Evolutionary conservation across 2,113 vertebrate species (phyloP), one percentile per base, ranked within the genome.

Genomic region (Spheniscus mendiculus): DNA sequence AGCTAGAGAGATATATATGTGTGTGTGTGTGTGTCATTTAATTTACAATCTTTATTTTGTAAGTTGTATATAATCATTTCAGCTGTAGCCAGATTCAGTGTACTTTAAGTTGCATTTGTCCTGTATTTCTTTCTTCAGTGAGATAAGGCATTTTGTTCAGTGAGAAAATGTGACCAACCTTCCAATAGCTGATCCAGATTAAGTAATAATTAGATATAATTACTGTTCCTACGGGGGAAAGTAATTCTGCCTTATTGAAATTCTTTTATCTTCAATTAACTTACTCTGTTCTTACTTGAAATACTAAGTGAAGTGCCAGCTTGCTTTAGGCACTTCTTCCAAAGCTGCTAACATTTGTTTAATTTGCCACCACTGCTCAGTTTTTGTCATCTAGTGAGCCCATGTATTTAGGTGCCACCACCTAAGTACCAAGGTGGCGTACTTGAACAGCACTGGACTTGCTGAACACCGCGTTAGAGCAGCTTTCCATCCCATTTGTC

Each of bases 141-240:
- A 84, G 74, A 79, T 87, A 70, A 88, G 30, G 15, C 45, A 19
- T 93, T 96, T 90, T 90, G 67, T 79, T 92, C 73, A 73, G 34
- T 82, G 66, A 89, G n/a, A 73, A 90, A 87, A 70, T 80, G 62
- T 56, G 70, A 87, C 89, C 58, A 76, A 90, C 63, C 44, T 96
- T 95, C 65, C 65, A 85, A 92, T 88, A 93, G 89, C 87, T 95
- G 89, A 89, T 96, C 80, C 84, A 93, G 84, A 96, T 95, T 88
- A 95, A 94, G 97, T 83, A 93, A 80, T 96, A 96, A 97, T 97
- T 96, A 94, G 80, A 67, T 93, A 73, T 92, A 97, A 97, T 96
- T 97, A 88, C 63, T 67, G 30, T 90, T 96, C 94, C 84, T 81
- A 87, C n/a, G 50, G 82, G 73, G 84, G 52, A 74, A 94, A 59